Evolutionary conservation across 2,113 vertebrate genomes (phyloP), one percentile per base, ranked within the genome.

Genomic region (Puma concolor): DNA sequence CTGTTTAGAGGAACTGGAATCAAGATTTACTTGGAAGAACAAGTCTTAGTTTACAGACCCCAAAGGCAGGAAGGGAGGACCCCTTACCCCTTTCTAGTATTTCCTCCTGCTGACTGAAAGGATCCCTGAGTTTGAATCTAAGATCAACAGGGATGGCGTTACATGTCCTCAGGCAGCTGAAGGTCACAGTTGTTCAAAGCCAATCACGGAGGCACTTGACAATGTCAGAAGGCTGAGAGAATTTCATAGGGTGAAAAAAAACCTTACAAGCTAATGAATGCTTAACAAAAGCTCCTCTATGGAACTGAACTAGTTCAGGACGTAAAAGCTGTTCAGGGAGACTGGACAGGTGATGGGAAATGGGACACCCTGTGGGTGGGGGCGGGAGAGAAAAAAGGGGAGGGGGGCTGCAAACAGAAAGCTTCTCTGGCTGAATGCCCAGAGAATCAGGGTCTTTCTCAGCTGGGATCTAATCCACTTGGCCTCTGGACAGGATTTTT

Each of bases 271-370:
- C 52, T 60, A 88, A 54, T 44, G 50, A 90, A 82, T 81, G 52
- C 52, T 93, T 91, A 85, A 85, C 81, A 91, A 94, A 93, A 84
- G 15, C 44, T 94, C 76, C 94, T 96, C 92, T 92, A 74, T 67
- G 79, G 72, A 52, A 23, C 38, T 60, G 60, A 95, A 79, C 82
- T 88, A 76, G 57, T 71, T 95, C 63, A 84, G 76, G 83, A 80
- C 3, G 48, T 66, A 69, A 81, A 89, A 88, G 86, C 63, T 52
- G 48, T 63, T 67, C 77, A 60, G 82, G 36, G 60, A 92, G 60
- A 72, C 54, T 19, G 19, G 79, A 83, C 54, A 96, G 48, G 74
- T 2, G 31, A 85, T 80, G 19, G 21, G 83, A 93, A 86, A 95
- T 9, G 60, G 72, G 67, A 80, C 31, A 76, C n/a, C 19, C 7